Evolutionary conservation across 2,113 vertebrate genomes (phyloP).

Genomic region (Thymallus thymallus): DNA sequence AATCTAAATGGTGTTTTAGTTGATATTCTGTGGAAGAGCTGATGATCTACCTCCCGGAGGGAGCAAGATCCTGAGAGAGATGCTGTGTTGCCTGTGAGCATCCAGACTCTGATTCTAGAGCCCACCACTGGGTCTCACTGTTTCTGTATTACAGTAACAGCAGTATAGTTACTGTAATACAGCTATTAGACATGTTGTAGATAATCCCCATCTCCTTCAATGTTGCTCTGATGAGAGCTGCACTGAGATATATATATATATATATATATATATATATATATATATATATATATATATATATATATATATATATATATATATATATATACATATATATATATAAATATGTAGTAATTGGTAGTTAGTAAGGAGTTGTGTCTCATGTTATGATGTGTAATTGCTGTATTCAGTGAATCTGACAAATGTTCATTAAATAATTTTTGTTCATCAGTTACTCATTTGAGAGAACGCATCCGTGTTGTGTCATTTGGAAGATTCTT

Average conservation of each 20-base stretch:
- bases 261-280: too few species aligned
- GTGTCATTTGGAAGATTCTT: slow-evolving; percentile 72
- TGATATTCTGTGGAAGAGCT: too few species aligned
- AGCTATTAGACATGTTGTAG: too few species aligned
- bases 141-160: too few species aligned
- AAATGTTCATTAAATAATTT: neutral
- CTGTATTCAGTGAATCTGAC: neutral
- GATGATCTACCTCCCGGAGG: too few species aligned
- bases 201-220: neutral
- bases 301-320: too few species aligned
- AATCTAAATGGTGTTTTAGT: too few species aligned
- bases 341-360: neutral
- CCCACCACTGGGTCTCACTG: slow-evolving; percentile 31
- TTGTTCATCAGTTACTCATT: neutral
- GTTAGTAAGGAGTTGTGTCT: too few species aligned
- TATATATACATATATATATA: too few species aligned
- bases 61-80: too few species aligned
- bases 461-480: slow-evolving; percentile 52
- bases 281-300: too few species aligned
- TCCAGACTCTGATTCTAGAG: slow-evolving; percentile 32
- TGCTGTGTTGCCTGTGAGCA: slow-evolving; percentile 2
- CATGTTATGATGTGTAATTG: neutral
- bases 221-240: neutral
- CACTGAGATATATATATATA: neutral
- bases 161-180: slow-evolving; percentile 31